Percentiles rank a stretch among this genome's conserved stretches.
These are phyloP conservation scores for Atethmia centrago DNA, from an alignment of 2,888 invertebrate genomes.

Conservation along the genomic window DNA sequence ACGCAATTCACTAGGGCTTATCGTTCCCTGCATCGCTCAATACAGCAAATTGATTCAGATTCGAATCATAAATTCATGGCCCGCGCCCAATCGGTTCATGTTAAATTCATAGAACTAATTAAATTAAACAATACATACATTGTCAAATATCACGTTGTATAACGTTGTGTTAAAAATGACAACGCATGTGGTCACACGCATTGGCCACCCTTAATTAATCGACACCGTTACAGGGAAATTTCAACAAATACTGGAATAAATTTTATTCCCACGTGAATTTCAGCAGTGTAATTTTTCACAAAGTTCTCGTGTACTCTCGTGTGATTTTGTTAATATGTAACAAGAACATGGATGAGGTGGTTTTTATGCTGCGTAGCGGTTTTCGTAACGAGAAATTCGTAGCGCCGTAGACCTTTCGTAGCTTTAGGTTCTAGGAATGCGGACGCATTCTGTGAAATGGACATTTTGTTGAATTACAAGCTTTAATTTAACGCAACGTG, in stretches of 20 bases:
- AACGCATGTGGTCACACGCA: constrained; percentile 31
- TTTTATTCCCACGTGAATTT: constrained; percentile 44
- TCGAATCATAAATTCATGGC: constrained; percentile 39
- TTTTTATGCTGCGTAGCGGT: constrained; percentile 8
- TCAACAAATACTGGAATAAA: constrained; percentile 46
- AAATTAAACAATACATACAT: constrained; percentile 35
- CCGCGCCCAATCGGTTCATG: constrained; percentile 38
- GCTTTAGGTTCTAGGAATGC: neutral
- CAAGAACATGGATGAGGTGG: constrained; percentile 39
- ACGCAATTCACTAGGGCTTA: constrained; percentile 19
- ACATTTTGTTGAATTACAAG: neutral
- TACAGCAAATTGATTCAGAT: constrained; percentile 48
- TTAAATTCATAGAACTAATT: constrained; percentile 50
- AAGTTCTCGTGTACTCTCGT: constrained; percentile 18
- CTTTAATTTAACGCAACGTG: too few relatives aligned
- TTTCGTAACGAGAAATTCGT: constrained; percentile 22
- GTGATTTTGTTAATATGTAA: constrained; percentile 49
- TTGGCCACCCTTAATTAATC: constrained; percentile 54
- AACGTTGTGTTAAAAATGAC: constrained; percentile 38
- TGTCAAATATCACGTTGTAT: constrained; percentile 16
- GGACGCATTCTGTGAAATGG: neutral
- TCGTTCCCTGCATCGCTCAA: constrained; percentile 10
- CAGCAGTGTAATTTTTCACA: constrained; percentile 33
- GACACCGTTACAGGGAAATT: constrained; percentile 48
- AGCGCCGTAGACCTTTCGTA: constrained; percentile 5